phyloP scores from a whole-genome alignment of 2,797 vertebrate genomes.

The Corythornis leucogaster region DNA sequence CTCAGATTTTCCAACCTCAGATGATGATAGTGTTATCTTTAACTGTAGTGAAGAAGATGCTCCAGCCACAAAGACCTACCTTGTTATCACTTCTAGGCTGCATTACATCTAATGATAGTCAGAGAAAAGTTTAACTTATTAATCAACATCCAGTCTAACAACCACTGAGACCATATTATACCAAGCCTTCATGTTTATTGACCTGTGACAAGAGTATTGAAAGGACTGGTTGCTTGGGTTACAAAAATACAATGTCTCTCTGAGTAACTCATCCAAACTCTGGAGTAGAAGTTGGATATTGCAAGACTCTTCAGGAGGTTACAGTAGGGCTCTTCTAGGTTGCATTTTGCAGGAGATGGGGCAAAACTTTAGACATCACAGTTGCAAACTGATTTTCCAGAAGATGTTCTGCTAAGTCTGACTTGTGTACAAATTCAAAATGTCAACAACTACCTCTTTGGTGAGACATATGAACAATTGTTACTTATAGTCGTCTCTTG shows the following conservation, averaged over 20 bases:
- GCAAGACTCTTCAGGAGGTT: background rate
- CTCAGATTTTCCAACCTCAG: background rate
- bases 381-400: background rate
- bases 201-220: background rate
- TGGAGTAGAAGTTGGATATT: background rate
- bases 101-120: background rate
- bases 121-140: background rate
- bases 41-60: background rate
- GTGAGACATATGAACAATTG: background rate
- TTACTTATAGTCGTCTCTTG: background rate
- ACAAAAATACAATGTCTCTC: background rate
- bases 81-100: background rate
- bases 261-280: background rate
- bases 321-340: background rate
- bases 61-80: background rate
- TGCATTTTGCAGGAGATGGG: background rate
- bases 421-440: fast-evolving
- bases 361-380: background rate
- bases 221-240: background rate
- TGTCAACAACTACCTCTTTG: background rate
- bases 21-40: background rate
- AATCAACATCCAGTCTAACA: background rate
- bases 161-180: background rate
- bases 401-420: background rate
- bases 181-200: background rate